Conservation (phyloP, 2,888 invertebrate genomes). For the Nomada lathburiana region DNA sequence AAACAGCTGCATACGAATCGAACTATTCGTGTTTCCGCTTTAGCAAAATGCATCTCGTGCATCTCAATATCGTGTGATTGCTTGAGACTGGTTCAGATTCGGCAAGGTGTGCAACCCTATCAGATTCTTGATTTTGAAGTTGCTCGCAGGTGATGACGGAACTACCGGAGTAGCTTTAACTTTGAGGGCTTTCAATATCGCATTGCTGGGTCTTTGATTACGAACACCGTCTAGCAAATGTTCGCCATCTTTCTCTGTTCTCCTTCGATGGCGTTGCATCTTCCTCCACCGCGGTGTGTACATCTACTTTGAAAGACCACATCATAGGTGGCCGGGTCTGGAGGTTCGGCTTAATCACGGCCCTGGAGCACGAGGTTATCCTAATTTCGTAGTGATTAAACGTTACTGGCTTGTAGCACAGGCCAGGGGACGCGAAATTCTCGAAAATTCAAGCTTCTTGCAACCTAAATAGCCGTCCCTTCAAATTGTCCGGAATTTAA, state of each 20-base stretch:
- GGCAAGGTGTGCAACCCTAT: slow-evolving; percentile 20
- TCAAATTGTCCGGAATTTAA: slow-evolving; percentile 15
- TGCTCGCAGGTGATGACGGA: slow-evolving; percentile 36
- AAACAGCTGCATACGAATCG: too few species aligned
- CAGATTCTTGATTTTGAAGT: slow-evolving; percentile 57
- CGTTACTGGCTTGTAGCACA: slow-evolving; percentile 41
- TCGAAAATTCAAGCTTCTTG: slow-evolving; percentile 36
- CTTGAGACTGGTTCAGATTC: not conserved
- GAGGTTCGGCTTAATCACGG: slow-evolving; percentile 67
- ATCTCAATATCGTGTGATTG: slow-evolving; percentile 13
- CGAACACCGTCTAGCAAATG: slow-evolving; percentile 56
- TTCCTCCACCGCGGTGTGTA: slow-evolving; percentile 31
- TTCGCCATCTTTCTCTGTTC: slow-evolving; percentile 46
- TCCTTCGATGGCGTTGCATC: slow-evolving; percentile 34
- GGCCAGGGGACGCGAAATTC: slow-evolving; percentile 36
- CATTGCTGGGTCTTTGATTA: slow-evolving; percentile 63
- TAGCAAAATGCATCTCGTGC: slow-evolving; percentile 19
- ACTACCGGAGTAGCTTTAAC: slow-evolving; percentile 52
- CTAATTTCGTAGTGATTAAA: slow-evolving; percentile 71
- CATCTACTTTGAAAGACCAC: slow-evolving; percentile 69
- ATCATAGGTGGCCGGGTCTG: slow-evolving; percentile 68
- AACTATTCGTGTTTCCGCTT: not conserved
- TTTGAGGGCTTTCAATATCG: slow-evolving; percentile 64
- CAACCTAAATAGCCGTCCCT: not conserved
- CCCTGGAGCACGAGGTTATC: slow-evolving; percentile 60